Conservation (phyloP, 2,113 vertebrate species). For the Casuarius casuarius region DNA sequence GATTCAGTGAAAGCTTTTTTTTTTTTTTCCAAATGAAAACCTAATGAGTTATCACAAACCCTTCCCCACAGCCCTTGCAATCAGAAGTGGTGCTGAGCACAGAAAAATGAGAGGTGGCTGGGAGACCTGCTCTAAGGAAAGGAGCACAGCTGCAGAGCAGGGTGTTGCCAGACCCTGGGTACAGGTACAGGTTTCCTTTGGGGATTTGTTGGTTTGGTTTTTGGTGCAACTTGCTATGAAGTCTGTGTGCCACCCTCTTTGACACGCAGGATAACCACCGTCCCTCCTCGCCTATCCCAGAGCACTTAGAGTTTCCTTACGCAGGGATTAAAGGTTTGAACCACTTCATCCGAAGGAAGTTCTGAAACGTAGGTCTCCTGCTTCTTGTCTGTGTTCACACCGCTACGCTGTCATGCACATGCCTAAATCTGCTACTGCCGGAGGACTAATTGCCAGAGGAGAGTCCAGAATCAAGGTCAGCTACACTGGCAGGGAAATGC, state of each 20-base stretch:
- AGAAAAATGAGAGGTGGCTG: background rate
- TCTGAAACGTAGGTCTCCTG: background rate
- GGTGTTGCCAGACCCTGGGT: background rate
- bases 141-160: rapidly evolving
- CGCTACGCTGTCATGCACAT: background rate
- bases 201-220: background rate
- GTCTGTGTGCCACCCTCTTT: background rate
- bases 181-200: background rate
- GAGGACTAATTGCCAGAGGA: background rate
- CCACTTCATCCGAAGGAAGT: background rate
- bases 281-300: too few species aligned
- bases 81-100: background rate
- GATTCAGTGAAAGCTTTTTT: background rate
- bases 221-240: background rate
- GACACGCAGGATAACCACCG: background rate
- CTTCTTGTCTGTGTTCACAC: rapidly evolving
- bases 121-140: background rate
- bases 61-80: background rate
- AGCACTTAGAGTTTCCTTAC: too few species aligned
- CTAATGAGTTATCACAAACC: background rate
- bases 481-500: rapidly evolving
- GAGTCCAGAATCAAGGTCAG: background rate
- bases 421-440: background rate
- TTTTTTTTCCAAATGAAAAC: background rate
- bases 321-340: too few species aligned